Conservation (phyloP, 2,888 invertebrate species). For the Steromphala cineraria region DNA sequence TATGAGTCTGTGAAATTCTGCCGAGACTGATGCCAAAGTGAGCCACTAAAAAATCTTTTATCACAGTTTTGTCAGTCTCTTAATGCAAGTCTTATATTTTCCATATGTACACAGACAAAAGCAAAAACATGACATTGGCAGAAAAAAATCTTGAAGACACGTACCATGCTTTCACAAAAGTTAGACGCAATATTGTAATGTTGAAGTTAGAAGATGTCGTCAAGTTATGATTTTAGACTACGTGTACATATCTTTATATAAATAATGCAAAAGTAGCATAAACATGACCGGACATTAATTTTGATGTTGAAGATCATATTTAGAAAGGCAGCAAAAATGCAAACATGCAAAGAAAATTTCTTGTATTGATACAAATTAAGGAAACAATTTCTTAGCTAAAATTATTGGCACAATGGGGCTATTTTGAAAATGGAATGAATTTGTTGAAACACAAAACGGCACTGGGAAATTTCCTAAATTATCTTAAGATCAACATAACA, state of each 20-base stretch:
- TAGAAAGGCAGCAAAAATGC: no score
- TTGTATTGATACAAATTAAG: no score
- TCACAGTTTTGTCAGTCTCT: slow-evolving; percentile 19
- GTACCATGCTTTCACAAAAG: neutral
- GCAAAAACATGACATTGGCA: slow-evolving; percentile 13
- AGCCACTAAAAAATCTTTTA: slow-evolving; percentile 1
- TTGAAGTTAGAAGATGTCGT: no score
- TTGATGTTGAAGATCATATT: no score
- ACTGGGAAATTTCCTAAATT: neutral
- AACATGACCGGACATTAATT: no score
- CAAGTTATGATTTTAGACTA: no score
- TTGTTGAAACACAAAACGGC: neutral
- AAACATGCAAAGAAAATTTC: no score
- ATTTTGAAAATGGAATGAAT: neutral
- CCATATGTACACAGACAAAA: slow-evolving; percentile 15
- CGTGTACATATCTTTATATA: no score
- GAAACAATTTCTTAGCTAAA: no score
- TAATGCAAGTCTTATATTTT: neutral
- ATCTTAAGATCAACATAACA: neutral
- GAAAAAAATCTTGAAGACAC: neutral
- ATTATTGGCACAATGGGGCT: neutral
- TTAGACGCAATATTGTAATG: no score
- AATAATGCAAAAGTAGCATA: no score
- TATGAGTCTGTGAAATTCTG: slow-evolving; percentile 31
- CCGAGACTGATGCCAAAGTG: slow-evolving; percentile 20